Conservation (phyloP, 2,113 vertebrate species). For the Polyodon spathula region DNA sequence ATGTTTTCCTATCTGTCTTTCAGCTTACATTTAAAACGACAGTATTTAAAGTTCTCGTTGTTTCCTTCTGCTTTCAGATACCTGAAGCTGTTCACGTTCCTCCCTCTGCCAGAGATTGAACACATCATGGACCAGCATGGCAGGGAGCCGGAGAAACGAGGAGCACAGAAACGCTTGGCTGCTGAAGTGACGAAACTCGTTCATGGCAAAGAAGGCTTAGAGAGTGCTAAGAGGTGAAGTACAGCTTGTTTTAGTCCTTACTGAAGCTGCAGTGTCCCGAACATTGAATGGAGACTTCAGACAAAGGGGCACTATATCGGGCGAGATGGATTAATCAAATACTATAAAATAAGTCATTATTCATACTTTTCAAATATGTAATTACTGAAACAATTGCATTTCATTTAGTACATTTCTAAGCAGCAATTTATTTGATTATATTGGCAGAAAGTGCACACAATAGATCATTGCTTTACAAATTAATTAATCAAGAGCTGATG, state of each 20-base stretch:
- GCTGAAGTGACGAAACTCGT: slow-evolving; percentile 93
- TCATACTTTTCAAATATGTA: no score
- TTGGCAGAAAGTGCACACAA: no score
- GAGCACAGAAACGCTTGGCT: slow-evolving; percentile 83
- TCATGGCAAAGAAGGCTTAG: slow-evolving; percentile 83
- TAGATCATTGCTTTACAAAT: no score
- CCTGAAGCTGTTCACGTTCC: slow-evolving; percentile 87
- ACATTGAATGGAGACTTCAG: neutral
- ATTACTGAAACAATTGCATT: no score
- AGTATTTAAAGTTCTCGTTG: neutral
- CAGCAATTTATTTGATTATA: no score
- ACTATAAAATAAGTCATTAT: no score
- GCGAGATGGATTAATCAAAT: no score
- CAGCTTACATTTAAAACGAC: no score
- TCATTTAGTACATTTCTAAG: no score
- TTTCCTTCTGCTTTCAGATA: slow-evolving; percentile 55
- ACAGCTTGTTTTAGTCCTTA: neutral
- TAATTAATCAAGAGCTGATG: no score
- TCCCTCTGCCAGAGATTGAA: slow-evolving; percentile 78
- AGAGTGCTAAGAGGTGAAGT: slow-evolving; percentile 80
- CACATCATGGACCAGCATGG: slow-evolving; percentile 77
- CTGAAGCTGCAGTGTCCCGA: neutral
- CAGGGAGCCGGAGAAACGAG: slow-evolving; percentile 71
- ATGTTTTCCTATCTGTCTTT: no score
- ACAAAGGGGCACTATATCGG: no score